Evolutionary conservation across 1,140 invertebrate genomes (phyloP), one percentile per base, ranked within the genome.

Genomic region (Scaptomyza graminum): DNA sequence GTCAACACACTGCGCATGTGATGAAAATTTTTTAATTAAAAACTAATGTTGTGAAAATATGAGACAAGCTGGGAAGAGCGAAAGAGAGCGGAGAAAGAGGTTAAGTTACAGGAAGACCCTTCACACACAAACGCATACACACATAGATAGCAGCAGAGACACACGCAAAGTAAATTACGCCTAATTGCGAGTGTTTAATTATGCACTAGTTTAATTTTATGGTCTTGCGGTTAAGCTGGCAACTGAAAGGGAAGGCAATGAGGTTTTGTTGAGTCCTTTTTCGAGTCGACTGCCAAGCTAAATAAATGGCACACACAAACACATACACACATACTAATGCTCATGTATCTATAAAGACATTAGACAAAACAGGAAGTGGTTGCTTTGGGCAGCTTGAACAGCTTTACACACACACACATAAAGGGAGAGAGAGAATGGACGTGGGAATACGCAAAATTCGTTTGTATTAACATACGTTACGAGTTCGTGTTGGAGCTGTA

Each of bases 111-210:
- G 60, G 37, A 56, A 55, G 18, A 28, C 47, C 49, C 49, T 56
- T 55, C 12, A 57, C 54, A 63, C 67, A 22, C 18, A 59, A 57
- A 74, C 57, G 60, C 67, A n/a, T n/a, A 55, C 65, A 74, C 51
- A 22, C 22, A n/a, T 1, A 43, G 37, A 41, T 39, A 39, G 37
- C 9, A 12, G 12, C 37, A 18, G n/a, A 49, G 22, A 52, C 61
- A 72, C 75, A 72, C 76, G 75, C 74, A 70, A 81, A 90, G 82
- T 88, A 90, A 90, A 90, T 90, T 90, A 90, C 88, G 80, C 84
- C 88, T 90, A 90, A 90, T 90, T 90, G 88, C 88, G 80, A 90
- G 83, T 90, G 88, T 90, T 90, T 90, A 90, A 90, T 90, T 90
- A 90, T 90, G 88, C 80, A 90, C 88, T 90, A 90, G 82, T 90